These are phyloP conservation scores for Ispidina lecontei DNA, from an alignment of 2,797 vertebrate species.

Conservation along the genomic window DNA sequence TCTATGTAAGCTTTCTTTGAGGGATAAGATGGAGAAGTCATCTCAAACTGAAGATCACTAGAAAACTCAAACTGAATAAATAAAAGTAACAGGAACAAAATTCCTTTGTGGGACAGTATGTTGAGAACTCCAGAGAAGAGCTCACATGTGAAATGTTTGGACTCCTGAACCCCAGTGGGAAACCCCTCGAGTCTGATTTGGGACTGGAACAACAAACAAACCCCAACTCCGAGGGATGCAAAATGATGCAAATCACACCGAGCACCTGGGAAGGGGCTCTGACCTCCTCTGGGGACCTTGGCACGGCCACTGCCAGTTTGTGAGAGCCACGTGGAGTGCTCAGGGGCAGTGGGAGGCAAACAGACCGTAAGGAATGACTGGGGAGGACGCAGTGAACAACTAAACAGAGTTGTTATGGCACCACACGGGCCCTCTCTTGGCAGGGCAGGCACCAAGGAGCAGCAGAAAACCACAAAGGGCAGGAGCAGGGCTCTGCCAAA, in stretches of 20 bases:
- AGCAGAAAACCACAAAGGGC: not conserved
- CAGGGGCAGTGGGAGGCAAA: not conserved
- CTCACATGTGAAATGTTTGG: accelerated
- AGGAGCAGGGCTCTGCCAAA: not conserved
- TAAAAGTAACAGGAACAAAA: not conserved
- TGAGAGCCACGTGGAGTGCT: not conserved
- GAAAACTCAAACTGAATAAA: not conserved
- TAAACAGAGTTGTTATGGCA: not conserved
- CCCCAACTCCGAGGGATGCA: not conserved
- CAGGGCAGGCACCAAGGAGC: not conserved
- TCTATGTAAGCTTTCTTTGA: not conserved
- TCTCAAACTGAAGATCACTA: not conserved
- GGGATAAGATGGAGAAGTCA: not conserved
- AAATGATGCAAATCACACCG: not conserved
- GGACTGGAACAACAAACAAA: not conserved
- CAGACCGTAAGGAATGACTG: not conserved
- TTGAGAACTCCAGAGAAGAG: not conserved
- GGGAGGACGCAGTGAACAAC: not conserved
- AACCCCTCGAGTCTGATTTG: not conserved
- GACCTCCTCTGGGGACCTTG: not conserved
- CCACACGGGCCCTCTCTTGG: not conserved
- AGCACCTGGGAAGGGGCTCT: accelerated
- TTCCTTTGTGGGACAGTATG: not conserved
- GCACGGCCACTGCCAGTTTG: not conserved
- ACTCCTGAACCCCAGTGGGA: too few species aligned